Evolutionary conservation across 2,113 vertebrate genomes (phyloP), one percentile per base, ranked within the genome.

Genomic region (Aythya baeri): DNA sequence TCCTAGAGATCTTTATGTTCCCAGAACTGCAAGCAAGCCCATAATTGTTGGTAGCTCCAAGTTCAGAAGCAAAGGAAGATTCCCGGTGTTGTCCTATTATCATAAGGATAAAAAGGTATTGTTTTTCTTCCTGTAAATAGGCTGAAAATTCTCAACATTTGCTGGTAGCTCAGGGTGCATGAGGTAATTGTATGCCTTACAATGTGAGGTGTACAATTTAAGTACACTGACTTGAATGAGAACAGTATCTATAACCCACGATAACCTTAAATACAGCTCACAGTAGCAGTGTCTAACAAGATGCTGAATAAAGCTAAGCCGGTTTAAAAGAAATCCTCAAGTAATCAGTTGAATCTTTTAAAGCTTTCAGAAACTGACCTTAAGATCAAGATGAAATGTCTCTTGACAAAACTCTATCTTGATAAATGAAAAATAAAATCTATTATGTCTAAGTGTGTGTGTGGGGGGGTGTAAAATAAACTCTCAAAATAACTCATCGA

Each of bases 51-150:
- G 99, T 43, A 99, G 99, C 91, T 99, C 99, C 96, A 99, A 99
- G 97, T 99, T 99, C 96, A 98, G 99, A 95, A 99, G 99, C 98
- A 99, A 99, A 98, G 99, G 99, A 70, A 98, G 99, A 49, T 99
- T 99, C 92, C 99, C 99, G 15, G 99, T 99, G 26, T 98, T 99
- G 75, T 99, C 99, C 3, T 99, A 99, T 94, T 99, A 99, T 94
- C 99, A 99, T 96, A 98, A 98, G 95, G 98, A 98, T 68, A 99
- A 99, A 91, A 98, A 99, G 99, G 99, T 99, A 98, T 54, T 83
- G 36, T 88, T 74, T 84, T 93, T 96, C 38, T 23, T 68, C 77
- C 59, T 65, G 11, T 22, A 83, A 68, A 54, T 46, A 2, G 77
- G 21, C 63, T 79, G 85, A 74, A 76, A 90, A 58, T 95, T 97